Conservation (phyloP, 2,888 invertebrate genomes). For the Phytoseiulus persimilis region DNA sequence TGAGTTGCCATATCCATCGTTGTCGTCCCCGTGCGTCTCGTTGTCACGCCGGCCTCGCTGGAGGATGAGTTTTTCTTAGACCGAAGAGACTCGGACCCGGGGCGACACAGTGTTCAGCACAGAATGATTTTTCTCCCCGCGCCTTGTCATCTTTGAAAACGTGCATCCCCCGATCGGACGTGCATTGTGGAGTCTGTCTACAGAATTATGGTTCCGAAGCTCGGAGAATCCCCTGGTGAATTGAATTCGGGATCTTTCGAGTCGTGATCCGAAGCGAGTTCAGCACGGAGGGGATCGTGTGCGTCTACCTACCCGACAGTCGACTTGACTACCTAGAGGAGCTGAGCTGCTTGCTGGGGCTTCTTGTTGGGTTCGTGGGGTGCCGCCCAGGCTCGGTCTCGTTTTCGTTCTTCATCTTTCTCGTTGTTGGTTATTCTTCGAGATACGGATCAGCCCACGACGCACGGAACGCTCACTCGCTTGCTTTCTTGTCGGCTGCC, state of each 20-base stretch:
- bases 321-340: background rate
- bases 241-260: background rate
- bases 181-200: background rate
- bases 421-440: background rate
- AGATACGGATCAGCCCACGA: background rate
- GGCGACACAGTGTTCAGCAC: no score
- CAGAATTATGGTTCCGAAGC: background rate
- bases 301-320: background rate
- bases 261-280: background rate
- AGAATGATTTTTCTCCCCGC: no score
- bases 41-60: no score
- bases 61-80: no score
- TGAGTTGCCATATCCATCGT: no score
- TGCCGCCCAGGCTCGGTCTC: background rate
- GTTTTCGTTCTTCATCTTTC: background rate
- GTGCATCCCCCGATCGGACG: background rate
- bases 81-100: no score
- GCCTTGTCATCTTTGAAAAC: background rate
- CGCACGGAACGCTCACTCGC: background rate
- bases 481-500: background rate
- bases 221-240: background rate
- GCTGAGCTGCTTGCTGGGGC: background rate
- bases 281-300: background rate
- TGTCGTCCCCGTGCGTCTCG: no score
- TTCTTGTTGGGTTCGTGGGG: background rate